Evolutionary conservation across 2,113 vertebrate genomes (phyloP), one percentile per base, ranked within the genome.

Genomic region (Plestiodon gilberti): DNA sequence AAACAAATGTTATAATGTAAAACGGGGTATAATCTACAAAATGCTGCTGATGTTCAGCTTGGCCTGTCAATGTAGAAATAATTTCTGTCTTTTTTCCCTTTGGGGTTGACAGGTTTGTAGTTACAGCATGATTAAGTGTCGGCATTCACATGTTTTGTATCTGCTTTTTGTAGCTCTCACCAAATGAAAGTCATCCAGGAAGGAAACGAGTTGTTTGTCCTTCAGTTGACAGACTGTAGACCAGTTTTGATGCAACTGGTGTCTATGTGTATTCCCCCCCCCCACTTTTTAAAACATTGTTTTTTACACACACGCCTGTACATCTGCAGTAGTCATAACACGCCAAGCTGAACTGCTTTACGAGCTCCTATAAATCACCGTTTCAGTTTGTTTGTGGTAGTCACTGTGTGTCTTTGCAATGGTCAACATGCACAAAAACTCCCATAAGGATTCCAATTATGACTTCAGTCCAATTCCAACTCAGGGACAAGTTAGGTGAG

Each of bases 41-140:
- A 64, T 90, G 70, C 86, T 57, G 67, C n/a, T 81, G 82, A 64
- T 87, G 87, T 40, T 33, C 59, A 40, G 78, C 2, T 88, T 67
- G 52, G 74, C 77, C 78, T 84, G 83, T 74, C 82, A 90, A 43
- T 84, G 75, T 35, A 67, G 74, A 89, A 90, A 61, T n/a, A 33
- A 48, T 74, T 87, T 90, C 40, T 84, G 73, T 6, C 78, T 22
- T 14, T 2, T 84, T 25, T 25, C n/a, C 33, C 0, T 38, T 9
- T 1, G 4, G 3, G 59, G n/a, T 33, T 33, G 14, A 1, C 6
- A 87, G 33, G 83, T 1, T 61, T 38, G 33, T 62, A 40, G 48
- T 69, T 78, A 64, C 28, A 59, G 15, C 11, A 55, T 30, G 48
- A 85, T 85, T 78, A 69, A 69, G 52, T 67, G 25, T 69, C 59